phyloP scores from a whole-genome alignment of 2,797 vertebrate species.

The Notolabrus celidotus region DNA sequence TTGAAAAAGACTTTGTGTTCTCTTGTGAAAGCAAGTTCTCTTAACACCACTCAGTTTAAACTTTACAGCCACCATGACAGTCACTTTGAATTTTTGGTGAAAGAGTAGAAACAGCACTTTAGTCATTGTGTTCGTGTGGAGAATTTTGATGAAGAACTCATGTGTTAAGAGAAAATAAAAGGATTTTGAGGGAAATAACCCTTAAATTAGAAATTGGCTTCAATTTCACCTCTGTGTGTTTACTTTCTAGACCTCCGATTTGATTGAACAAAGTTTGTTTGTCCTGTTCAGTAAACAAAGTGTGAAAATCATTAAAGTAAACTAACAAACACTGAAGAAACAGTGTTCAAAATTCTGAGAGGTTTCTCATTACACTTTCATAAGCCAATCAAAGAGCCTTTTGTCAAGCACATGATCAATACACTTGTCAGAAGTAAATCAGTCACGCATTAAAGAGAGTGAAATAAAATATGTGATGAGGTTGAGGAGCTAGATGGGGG shows the following conservation, averaged over 20 bases:
- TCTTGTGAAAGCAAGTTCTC: slow-evolving; percentile 22
- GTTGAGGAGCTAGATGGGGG: no score
- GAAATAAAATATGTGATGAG: no score
- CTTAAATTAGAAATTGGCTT: not conserved
- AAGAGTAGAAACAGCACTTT: not conserved
- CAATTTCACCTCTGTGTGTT: slow-evolving; percentile 11
- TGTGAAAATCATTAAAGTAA: slow-evolving; percentile 30
- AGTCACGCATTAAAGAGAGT: no score
- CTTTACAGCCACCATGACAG: not conserved
- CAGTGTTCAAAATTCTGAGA: slow-evolving; percentile 3
- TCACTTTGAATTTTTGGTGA: slow-evolving; percentile 16
- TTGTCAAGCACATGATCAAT: slow-evolving; percentile 35
- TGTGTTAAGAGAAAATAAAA: not conserved
- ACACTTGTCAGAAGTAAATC: slow-evolving; percentile 31
- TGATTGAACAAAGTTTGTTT: slow-evolving; percentile 3
- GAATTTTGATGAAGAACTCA: not conserved
- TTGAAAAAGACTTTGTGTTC: slow-evolving; percentile 26
- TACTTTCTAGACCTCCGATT: not conserved
- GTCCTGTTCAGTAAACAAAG: slow-evolving; percentile 9
- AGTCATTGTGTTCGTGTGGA: not conserved
- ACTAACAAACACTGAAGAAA: slow-evolving; percentile 34
- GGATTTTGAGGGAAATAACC: slow-evolving; percentile 3
- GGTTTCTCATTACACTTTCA: not conserved
- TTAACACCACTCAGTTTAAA: slow-evolving; percentile 4
- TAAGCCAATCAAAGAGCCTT: slow-evolving; percentile 33